Conservation (phyloP, 1,140 invertebrate genomes). For the Drosophila paulistorum region DNA sequence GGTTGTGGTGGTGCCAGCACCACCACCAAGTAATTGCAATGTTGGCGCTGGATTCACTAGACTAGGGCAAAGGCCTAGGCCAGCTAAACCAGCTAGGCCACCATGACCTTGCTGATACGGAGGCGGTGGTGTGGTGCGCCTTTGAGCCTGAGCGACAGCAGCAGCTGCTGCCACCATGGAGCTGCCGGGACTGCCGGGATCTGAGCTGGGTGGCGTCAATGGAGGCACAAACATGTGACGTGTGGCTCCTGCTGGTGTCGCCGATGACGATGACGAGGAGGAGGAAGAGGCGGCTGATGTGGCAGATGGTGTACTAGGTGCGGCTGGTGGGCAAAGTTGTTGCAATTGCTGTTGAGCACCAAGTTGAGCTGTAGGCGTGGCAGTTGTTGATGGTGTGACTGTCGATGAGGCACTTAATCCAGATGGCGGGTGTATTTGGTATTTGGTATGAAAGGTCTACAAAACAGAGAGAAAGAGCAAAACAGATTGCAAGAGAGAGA, state of each 20-base stretch:
- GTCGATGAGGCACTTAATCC: conserved; percentile 34
- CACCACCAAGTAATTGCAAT: conserved; percentile 49
- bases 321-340: conserved; percentile 76
- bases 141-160: conserved; percentile 82
- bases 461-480: conserved; percentile 7
- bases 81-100: conserved; percentile 43
- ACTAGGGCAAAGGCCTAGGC: conserved; percentile 62
- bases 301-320: conserved; percentile 68
- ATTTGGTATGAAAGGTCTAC: conserved; percentile 81
- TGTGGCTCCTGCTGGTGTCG: conserved; percentile 22
- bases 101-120: conserved; percentile 82
- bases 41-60: conserved; percentile 55
- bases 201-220: conserved; percentile 91
- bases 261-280: conserved; percentile 51
- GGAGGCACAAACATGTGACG: conserved; percentile 90
- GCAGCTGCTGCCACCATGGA: conserved; percentile 82
- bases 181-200: conserved; percentile 90
- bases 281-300: conserved; percentile 67
- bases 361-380: conserved; percentile 77
- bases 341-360: conserved; percentile 68
- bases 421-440: conserved; percentile 83
- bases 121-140: conserved; percentile 83
- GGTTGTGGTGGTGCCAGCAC: conserved; percentile 52
- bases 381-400: conserved; percentile 57
- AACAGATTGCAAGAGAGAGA: background rate